phyloP scores from a whole-genome alignment of 2,113 vertebrate species.

The Leucosticte australis region DNA sequence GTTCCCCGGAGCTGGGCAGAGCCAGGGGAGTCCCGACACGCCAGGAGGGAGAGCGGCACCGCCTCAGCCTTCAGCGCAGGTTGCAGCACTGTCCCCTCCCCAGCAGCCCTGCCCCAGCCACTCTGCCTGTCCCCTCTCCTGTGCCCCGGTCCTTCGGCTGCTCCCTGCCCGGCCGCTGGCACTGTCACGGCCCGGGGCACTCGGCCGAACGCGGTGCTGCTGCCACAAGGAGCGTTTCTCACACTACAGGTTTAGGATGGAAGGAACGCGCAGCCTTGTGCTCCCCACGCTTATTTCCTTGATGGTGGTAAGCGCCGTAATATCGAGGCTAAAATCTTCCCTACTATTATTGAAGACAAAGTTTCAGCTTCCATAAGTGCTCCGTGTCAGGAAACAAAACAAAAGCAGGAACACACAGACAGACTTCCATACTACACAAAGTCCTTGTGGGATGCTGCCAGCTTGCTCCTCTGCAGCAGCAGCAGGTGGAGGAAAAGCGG shows the following conservation, averaged over 20 bases:
- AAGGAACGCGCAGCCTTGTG: accelerated
- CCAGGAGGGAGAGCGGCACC: not conserved
- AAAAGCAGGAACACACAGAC: not conserved
- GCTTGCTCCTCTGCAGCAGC: not conserved
- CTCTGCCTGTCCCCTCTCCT: not conserved
- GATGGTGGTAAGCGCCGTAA: accelerated
- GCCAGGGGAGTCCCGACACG: accelerated
- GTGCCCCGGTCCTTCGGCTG: not conserved
- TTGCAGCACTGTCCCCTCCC: not conserved
- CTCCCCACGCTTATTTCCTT: accelerated
- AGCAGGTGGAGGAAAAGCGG: constrained; percentile 72
- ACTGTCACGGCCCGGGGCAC: not conserved
- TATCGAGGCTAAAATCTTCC: not conserved
- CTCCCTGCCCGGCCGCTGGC: not conserved
- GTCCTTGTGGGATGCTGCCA: constrained; percentile 71
- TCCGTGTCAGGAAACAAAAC: not conserved
- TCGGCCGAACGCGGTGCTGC: not conserved
- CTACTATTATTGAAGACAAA: not conserved
- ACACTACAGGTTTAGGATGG: not conserved
- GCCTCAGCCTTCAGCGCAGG: not conserved
- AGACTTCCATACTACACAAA: constrained; percentile 4
- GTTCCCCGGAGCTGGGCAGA: not conserved
- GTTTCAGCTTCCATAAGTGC: not conserved
- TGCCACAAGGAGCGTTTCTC: not conserved
- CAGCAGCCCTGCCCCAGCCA: not conserved